These are phyloP conservation scores for Bradypus variegatus DNA, from an alignment of 2,797 vertebrate species.

Conservation along the genomic window DNA sequence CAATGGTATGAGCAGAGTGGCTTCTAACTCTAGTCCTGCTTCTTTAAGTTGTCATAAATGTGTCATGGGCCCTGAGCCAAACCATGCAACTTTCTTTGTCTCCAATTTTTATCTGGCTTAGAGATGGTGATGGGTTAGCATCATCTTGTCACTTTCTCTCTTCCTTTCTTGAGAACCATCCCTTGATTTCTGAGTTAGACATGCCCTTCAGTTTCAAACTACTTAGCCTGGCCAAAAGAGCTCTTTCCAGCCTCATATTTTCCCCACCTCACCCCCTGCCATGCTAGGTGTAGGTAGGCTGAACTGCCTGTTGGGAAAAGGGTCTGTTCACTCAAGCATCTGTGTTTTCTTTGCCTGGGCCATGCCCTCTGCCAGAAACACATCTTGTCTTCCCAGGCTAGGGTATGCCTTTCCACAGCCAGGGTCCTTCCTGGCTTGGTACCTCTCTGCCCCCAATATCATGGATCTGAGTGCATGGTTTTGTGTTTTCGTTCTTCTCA, in stretches of 20 bases:
- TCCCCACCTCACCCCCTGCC: background rate
- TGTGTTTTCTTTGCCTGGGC: background rate
- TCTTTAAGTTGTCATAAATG: background rate
- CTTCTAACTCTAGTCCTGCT: background rate
- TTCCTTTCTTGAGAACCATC: background rate
- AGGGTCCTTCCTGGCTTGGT: background rate
- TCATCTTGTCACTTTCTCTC: background rate
- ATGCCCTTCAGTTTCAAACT: background rate
- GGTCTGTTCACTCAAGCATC: background rate
- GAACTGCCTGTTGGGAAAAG: background rate
- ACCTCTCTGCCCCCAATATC: accelerated
- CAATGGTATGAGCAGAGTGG: background rate
- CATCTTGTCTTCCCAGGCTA: background rate
- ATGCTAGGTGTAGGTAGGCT: accelerated
- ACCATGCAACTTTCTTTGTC: background rate
- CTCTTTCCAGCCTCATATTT: background rate
- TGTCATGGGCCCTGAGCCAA: background rate
- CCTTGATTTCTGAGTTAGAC: background rate
- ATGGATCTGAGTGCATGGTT: accelerated
- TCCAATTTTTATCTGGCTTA: background rate
- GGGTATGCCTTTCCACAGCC: background rate
- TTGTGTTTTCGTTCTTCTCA: background rate
- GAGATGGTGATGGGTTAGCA: background rate
- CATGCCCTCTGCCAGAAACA: background rate
- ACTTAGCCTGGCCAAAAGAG: background rate